Conservation (phyloP, 2,113 vertebrate genomes). For the Nipponia nippon region DNA sequence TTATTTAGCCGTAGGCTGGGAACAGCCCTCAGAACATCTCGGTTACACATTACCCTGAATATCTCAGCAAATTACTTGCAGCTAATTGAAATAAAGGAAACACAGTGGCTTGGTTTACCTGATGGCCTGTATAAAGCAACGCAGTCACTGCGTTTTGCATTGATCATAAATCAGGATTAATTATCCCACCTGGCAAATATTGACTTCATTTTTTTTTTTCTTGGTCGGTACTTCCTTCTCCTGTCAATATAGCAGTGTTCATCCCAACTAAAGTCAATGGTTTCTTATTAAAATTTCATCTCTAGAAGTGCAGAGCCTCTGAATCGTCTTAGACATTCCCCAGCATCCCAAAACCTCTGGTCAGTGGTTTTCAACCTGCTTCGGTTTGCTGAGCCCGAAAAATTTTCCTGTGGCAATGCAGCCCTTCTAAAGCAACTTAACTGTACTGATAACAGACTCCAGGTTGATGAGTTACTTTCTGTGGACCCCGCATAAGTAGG, state of each 20-base stretch:
- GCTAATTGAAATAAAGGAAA: conserved; percentile 58
- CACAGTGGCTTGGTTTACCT: background rate
- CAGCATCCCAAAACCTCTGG: background rate
- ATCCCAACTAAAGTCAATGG: background rate
- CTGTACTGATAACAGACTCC: conserved; percentile 24
- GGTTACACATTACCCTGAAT: conserved; percentile 52
- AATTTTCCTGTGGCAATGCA: background rate
- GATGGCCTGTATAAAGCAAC: background rate
- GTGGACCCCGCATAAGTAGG: background rate
- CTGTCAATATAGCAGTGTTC: background rate
- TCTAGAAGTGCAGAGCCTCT: background rate
- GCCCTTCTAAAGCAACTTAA: background rate
- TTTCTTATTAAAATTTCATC: background rate
- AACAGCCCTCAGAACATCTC: conserved; percentile 43
- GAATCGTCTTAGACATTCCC: background rate
- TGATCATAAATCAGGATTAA: conserved; percentile 20
- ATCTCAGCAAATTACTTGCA: conserved; percentile 38
- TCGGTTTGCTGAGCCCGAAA: background rate
- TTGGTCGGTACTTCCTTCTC: background rate
- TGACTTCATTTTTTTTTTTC: background rate
- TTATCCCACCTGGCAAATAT: conserved; percentile 32
- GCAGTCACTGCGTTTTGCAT: background rate
- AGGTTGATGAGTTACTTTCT: conserved; percentile 57
- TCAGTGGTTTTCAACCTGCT: conserved; percentile 1
- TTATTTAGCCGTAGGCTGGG: conserved; percentile 34